These are phyloP conservation scores for Drosophila kambysellisi DNA, from an alignment of 2,888 invertebrate species.

Conservation along the genomic window DNA sequence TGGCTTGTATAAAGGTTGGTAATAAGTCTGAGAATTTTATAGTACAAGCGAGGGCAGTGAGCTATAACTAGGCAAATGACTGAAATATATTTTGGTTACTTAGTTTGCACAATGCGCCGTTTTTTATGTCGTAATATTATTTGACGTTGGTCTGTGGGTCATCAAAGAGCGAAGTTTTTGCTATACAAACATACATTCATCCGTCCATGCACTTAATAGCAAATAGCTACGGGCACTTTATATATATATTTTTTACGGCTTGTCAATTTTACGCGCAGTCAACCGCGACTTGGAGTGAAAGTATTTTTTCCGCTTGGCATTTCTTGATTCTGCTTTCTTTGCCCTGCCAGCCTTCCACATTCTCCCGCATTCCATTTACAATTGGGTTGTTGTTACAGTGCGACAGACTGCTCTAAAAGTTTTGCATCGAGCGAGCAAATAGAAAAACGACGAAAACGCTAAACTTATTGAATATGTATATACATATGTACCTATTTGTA, in stretches of 20 bases:
- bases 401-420: slow-evolving; percentile 27
- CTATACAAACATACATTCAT: slow-evolving; percentile 9
- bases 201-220: slow-evolving; percentile 9
- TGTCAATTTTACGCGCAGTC: slow-evolving; percentile 71
- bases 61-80: slow-evolving; percentile 51
- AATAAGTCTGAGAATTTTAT: slow-evolving; percentile 22
- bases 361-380: slow-evolving; percentile 20
- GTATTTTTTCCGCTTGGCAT: slow-evolving; percentile 38
- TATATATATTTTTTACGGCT: slow-evolving; percentile 58
- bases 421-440: slow-evolving; percentile 19
- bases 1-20: slow-evolving; percentile 34
- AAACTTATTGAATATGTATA: slow-evolving; percentile 60
- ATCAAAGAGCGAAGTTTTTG: slow-evolving; percentile 25
- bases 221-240: slow-evolving; percentile 27
- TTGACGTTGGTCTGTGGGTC: slow-evolving; percentile 41
- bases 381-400: slow-evolving; percentile 45
- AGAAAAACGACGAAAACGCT: slow-evolving; percentile 1
- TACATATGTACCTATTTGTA: slow-evolving; percentile 35
- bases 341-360: background rate
- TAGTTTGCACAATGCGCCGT: slow-evolving; percentile 27
- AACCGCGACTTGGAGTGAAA: slow-evolving; percentile 41
- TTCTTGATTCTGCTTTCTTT: slow-evolving; percentile 40
- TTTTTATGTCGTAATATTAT: slow-evolving; percentile 69
- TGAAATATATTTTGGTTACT: slow-evolving; percentile 36
- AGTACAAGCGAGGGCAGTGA: slow-evolving; percentile 6